These are phyloP conservation scores for Daubentonia madagascariensis DNA, from an alignment of 2,113 vertebrate species.

Conservation along the genomic window DNA sequence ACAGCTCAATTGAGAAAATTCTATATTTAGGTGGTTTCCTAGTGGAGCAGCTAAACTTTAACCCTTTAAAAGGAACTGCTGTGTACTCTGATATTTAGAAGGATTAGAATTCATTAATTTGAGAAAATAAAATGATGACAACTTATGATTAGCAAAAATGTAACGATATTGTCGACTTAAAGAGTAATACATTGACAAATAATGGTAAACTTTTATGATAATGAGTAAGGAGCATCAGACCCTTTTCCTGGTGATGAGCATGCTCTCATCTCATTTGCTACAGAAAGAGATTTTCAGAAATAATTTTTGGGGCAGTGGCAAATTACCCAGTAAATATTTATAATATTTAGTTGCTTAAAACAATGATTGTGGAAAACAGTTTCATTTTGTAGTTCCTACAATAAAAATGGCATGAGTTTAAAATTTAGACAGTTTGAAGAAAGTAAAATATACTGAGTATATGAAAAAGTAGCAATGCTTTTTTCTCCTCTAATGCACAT, in stretches of 20 bases:
- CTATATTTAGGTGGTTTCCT: background rate
- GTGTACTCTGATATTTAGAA: background rate
- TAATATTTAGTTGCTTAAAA: background rate
- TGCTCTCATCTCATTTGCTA: background rate
- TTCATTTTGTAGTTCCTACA: slow-evolving; percentile 12
- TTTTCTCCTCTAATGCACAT: background rate
- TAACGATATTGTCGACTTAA: background rate
- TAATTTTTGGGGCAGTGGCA: background rate
- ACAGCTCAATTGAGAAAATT: background rate
- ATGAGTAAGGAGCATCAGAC: background rate
- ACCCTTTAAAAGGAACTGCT: background rate
- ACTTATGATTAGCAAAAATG: background rate
- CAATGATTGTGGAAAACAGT: background rate
- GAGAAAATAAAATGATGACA: background rate
- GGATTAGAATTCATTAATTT: background rate
- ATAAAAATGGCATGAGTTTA: slow-evolving; percentile 15
- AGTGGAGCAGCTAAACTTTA: background rate
- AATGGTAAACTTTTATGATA: background rate
- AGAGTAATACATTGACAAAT: background rate
- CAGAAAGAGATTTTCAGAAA: background rate
- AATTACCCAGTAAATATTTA: background rate
- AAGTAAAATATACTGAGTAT: background rate
- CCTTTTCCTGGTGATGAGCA: background rate
- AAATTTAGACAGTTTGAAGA: background rate
- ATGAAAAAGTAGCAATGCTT: background rate